Base-by-base conservation (phyloP, 1,140 invertebrate genomes). In the Mycetomoellerius zeteki region DNA sequence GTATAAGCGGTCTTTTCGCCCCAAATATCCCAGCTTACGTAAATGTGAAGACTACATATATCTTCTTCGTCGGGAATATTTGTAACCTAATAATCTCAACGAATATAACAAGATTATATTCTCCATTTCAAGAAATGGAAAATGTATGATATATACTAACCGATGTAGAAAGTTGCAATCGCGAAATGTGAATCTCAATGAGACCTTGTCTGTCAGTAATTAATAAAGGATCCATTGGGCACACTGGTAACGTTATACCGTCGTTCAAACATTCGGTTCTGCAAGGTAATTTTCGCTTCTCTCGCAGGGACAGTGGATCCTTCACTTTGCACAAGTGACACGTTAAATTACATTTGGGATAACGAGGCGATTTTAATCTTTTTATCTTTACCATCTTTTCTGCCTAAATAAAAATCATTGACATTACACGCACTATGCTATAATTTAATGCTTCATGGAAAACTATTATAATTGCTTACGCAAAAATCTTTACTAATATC, bases 21-120 rank as follows among this genome's bases (percentile, higher is more conserved):
- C 85, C 92, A 94, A n/a, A 94, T 87, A 33, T 93, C 86, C 88
- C 93, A 94, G 19, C 90, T 91, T 10, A 95, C 54, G 72, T 91
- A 93, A 8, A 95, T 21, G 1, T 67, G 76, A 6, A 91, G 86
- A 12, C 91, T 89, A n/a, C 64, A 52, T 12, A 91, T 65, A 27
- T 91, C 71, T 8, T 87, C 86, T 10, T 92, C 69, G 24, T 91
- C 58, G 0, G 94, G 76, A 0, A 93, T 80, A 81, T 93, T 86
- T 0, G 88, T 84, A 1, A 91, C 92, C 94, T 94, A 37, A 62
- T 43, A 7, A 69, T 30, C 14, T 84, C 54, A 54, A 64, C 14
- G 3, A 78, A 19, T 27, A 43, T 1, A 52, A 50, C 16, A 47
- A 27, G 33, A 50, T 27, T 0, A 71, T 87, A 27, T 10, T 71